phyloP scores from a whole-genome alignment of 2,797 vertebrate genomes.

The Denticeps clupeoides region DNA sequence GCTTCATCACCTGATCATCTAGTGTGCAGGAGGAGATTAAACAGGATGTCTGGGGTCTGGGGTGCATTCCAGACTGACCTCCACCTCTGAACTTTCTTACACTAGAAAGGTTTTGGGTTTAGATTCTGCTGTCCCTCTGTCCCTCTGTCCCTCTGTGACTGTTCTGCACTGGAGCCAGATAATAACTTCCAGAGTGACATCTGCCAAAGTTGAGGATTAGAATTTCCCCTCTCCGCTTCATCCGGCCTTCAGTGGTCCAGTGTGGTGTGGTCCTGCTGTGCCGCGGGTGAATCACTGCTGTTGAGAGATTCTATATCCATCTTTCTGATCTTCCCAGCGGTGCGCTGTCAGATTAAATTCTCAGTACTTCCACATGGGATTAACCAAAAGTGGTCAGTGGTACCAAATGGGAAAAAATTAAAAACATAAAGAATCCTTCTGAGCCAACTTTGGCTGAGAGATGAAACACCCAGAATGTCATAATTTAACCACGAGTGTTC shows the following conservation, averaged over 20 bases:
- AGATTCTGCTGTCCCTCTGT: neutral
- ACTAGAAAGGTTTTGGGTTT: neutral
- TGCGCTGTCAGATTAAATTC: no score
- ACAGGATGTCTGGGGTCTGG: slow-evolving; percentile 15
- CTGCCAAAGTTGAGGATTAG: slow-evolving; percentile 15
- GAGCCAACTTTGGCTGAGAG: no score
- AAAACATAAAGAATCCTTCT: no score
- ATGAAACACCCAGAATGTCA: no score
- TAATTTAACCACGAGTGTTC: no score
- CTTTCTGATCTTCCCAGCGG: no score
- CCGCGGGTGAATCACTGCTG: no score
- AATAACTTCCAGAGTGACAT: slow-evolving; percentile 18
- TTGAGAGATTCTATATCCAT: no score
- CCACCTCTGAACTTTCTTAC: slow-evolving; percentile 12
- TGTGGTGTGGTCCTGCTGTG: neutral
- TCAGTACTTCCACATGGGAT: no score
- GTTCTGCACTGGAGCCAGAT: slow-evolving; percentile 1
- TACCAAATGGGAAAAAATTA: no score
- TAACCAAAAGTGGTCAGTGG: no score
- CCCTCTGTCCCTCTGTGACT: neutral
- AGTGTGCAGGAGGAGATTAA: slow-evolving; percentile 23
- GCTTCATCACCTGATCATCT: slow-evolving; percentile 25
- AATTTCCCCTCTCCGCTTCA: neutral
- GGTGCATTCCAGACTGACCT: slow-evolving; percentile 11
- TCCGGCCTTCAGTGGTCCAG: neutral